Evolutionary conservation across 2,113 vertebrate genomes (phyloP).

Genomic region (Dryoscopus gambensis): DNA sequence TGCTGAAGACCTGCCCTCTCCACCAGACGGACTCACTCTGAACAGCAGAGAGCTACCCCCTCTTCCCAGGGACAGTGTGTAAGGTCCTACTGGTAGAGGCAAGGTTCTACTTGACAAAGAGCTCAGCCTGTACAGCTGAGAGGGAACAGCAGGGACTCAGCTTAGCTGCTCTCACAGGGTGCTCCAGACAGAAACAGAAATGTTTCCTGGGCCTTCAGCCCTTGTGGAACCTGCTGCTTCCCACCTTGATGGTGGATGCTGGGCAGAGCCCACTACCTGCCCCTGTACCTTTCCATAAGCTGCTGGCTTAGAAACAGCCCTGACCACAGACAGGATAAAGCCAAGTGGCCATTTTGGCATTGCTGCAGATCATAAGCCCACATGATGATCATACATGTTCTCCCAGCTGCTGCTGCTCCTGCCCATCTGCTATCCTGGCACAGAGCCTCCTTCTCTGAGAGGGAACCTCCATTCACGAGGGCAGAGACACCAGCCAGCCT

Average conservation of each 20-base stretch:
- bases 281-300: not conserved
- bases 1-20: not conserved
- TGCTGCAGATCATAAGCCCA: not conserved
- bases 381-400: constrained; percentile 26
- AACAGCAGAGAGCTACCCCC: not conserved
- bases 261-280: not conserved
- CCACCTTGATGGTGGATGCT: not conserved
- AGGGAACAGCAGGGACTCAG: not conserved
- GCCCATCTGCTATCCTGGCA: constrained; percentile 66
- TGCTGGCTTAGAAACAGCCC: not conserved
- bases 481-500: not conserved
- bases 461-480: not conserved
- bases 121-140: not conserved
- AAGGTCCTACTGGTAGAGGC: not conserved
- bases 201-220: not conserved
- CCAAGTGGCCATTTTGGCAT: not conserved
- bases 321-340: not conserved
- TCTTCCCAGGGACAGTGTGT: not conserved
- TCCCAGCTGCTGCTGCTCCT: constrained; percentile 47
- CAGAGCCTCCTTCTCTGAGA: constrained; percentile 5
- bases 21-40: not conserved
- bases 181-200: not conserved
- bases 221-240: not conserved
- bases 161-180: not conserved
- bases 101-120: not conserved